Percentiles rank a stretch among this genome's conserved stretches.
These are phyloP conservation scores for Kryptopterus vitreolus DNA, from an alignment of 2,797 vertebrate species.

Conservation along the genomic window DNA sequence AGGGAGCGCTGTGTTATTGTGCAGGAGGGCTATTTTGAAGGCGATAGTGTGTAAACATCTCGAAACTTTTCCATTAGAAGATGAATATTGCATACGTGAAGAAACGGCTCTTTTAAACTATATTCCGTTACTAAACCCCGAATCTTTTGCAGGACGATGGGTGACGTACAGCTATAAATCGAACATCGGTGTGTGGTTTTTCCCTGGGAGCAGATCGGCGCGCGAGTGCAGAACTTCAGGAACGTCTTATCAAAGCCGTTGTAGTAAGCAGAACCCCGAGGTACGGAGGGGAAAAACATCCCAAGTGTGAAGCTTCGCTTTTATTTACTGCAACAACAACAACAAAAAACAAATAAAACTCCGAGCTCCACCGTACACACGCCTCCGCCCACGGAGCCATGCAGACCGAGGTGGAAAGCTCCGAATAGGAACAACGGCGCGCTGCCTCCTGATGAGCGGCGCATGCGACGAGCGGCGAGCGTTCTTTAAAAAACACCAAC, in stretches of 20 bases:
- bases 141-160: background rate
- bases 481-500: background rate
- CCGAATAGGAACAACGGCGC: background rate
- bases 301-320: background rate
- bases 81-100: background rate
- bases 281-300: background rate
- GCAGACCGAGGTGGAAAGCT: background rate
- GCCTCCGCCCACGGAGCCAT: background rate
- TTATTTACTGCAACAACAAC: constrained; percentile 16
- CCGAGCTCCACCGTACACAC: background rate
- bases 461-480: background rate
- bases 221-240: background rate
- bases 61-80: background rate
- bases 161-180: background rate
- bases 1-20: too few relatives aligned
- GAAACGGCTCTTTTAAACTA: background rate
- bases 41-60: too few relatives aligned
- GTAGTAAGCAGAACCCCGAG: background rate
- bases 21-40: too few relatives aligned
- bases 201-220: background rate
- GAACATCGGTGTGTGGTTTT: background rate
- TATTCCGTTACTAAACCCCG: background rate
- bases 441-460: constrained; percentile 4
- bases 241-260: background rate
- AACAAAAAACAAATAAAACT: constrained; percentile 6